A percentile compares a stretch with the other conserved stretches of the same genome.
Conservation (phyloP, 2,797 vertebrate species). For the Gymnothorax reevesii region DNA sequence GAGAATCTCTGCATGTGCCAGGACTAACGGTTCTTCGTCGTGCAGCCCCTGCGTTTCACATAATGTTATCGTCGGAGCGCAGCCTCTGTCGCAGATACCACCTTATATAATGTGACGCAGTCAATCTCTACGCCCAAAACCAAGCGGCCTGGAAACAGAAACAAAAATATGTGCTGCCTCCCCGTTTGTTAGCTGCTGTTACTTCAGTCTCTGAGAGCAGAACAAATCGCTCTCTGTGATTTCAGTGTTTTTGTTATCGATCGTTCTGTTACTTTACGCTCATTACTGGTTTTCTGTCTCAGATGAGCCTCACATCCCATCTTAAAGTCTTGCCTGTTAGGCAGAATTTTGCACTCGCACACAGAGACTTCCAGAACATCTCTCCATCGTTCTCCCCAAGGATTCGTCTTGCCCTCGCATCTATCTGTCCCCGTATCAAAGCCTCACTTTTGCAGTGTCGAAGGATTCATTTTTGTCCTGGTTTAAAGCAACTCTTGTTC, state of each 20-base stretch:
- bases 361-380: neutral
- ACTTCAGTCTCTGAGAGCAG: neutral
- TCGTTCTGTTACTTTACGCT: neutral
- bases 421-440: neutral
- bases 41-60: neutral
- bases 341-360: neutral
- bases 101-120: neutral
- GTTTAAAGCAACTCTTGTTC: neutral
- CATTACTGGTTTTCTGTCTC: neutral
- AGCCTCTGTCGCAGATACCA: neutral
- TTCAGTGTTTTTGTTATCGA: neutral
- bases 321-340: neutral
- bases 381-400: neutral
- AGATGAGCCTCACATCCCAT: neutral
- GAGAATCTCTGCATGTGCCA: neutral
- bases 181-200: neutral
- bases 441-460: neutral
- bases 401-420: neutral
- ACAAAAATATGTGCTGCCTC: neutral
- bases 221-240: too few species aligned
- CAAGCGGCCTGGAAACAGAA: neutral
- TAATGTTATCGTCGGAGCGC: slow-evolving; percentile 21
- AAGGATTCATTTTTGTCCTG: neutral
- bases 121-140: neutral
- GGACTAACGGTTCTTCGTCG: slow-evolving; percentile 10